phyloP scores from a whole-genome alignment of 2,888 invertebrate species.

The Rhabditoides inermis region DNA sequence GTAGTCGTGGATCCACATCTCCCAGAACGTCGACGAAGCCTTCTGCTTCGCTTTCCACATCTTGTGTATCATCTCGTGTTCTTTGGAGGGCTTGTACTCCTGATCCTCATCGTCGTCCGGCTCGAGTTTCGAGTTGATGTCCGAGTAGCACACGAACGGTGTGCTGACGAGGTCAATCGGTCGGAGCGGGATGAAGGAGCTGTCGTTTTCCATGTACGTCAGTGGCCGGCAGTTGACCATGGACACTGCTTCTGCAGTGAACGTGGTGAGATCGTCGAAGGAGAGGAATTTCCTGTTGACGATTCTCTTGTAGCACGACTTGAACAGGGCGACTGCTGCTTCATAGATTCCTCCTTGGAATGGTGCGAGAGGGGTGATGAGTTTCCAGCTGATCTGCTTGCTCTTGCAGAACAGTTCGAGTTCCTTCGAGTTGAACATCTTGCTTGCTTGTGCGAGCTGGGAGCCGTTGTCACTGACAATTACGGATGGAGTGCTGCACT shows the following conservation, averaged over 20 bases:
- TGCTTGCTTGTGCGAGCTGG: constrained; percentile 43
- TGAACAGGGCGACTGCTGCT: constrained; percentile 52
- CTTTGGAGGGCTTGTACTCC: background rate
- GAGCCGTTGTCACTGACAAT: constrained; percentile 36
- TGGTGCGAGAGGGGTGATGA: constrained; percentile 53
- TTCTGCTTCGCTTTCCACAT: background rate
- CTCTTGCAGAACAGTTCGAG: background rate
- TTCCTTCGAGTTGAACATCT: background rate
- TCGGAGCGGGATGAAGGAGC: constrained; percentile 8
- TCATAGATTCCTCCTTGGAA: constrained; percentile 57
- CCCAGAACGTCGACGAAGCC: background rate
- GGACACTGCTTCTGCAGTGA: constrained; percentile 43
- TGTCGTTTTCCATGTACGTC: constrained; percentile 44
- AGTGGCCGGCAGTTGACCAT: constrained; percentile 51
- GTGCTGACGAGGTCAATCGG: constrained; percentile 15
- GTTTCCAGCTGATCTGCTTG: constrained; percentile 36
- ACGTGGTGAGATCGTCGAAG: constrained; percentile 44
- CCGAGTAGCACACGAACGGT: too few relatives aligned
- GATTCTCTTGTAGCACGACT: constrained; percentile 48
- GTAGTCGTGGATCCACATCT: background rate
- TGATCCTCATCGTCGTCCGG: background rate
- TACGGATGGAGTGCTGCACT: constrained; percentile 5
- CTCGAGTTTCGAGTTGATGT: too few relatives aligned
- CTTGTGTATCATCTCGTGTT: background rate
- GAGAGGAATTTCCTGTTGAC: constrained; percentile 54